Base-by-base conservation (phyloP, 2,797 vertebrate species). In the Halcyon badia region DNA sequence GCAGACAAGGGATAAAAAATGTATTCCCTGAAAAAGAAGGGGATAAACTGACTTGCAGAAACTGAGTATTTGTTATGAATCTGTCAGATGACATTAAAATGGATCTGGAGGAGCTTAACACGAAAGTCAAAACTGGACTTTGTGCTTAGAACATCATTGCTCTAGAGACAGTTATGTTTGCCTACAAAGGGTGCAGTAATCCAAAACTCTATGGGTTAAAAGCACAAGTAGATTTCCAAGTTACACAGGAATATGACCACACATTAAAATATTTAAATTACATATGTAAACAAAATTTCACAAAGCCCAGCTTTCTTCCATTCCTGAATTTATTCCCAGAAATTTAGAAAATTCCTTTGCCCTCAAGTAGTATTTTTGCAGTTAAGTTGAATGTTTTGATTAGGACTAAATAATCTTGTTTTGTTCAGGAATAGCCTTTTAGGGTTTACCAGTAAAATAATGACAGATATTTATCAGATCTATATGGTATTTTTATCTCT, bases 391-490 rank as follows among this genome's bases (percentile, higher is more conserved):
- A 97, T 87, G 49, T 22, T 93, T 28, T 66, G 57, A 54, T 92
- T 91, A 93, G 28, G n/a, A 89, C 42, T 60, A 57, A 77, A 93
- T 72, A 94, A 84, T 44, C 33, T 80, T 91, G 9, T 85, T 97
- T 96, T n/a, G 72, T 75, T 66, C 22, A 90, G 26, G 51, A 78
- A 44, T 54, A 83, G 61, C 18, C 39, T 70, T 93, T 75, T 73
- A 83, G 30, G 85, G 57, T 25, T 86, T 83, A 83, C 26, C 18
- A 70, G 13, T 56, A 30, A 84, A 94, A 68, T 79, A 76, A 42
- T 10, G 22, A 31, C 2, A 56, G 6, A 21, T 11, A 7, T 87
- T 61, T 76, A 52, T 35, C 33, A 68, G 39, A 42, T 70, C 28
- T 77, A 6, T 58, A 69, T 41, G 41, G 7, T 66, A 30, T 33